Conservation (phyloP, 1,140 invertebrate species). For the Leptinotarsa undecemlineata region DNA sequence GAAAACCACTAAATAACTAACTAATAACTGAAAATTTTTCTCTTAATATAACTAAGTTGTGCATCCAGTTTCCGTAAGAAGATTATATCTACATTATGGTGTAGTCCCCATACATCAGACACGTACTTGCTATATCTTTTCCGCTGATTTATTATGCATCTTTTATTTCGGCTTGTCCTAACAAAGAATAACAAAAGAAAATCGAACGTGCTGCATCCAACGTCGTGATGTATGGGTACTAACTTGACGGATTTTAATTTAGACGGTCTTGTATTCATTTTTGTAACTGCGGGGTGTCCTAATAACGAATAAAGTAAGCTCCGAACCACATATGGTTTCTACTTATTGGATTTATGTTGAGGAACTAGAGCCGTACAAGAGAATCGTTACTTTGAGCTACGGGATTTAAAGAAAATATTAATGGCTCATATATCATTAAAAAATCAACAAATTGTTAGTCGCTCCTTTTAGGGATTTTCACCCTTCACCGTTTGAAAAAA, state of each 20-base stretch:
- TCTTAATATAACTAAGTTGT: neutral
- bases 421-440: too few species aligned
- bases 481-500: too few species aligned
- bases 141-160: slow-evolving; percentile 6
- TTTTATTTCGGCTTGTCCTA: slow-evolving; percentile 3
- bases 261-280: slow-evolving; percentile 13
- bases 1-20: too few species aligned
- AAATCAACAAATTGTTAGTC: too few species aligned
- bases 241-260: slow-evolving; percentile 18
- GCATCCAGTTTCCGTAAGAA: neutral
- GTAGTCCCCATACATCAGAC: neutral
- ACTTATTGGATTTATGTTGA: neutral
- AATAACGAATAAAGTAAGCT: neutral
- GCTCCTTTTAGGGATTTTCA: too few species aligned
- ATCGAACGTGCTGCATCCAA: neutral
- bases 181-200: slow-evolving; percentile 8
- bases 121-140: slow-evolving; percentile 9
- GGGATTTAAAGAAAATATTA: too few species aligned
- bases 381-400: too few species aligned
- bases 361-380: neutral
- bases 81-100: neutral
- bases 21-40: neutral
- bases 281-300: slow-evolving; percentile 8
- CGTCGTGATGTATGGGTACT: slow-evolving; percentile 5
- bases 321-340: neutral